Conservation (phyloP, 2,797 vertebrate species). For the Hybognathus amarus region DNA sequence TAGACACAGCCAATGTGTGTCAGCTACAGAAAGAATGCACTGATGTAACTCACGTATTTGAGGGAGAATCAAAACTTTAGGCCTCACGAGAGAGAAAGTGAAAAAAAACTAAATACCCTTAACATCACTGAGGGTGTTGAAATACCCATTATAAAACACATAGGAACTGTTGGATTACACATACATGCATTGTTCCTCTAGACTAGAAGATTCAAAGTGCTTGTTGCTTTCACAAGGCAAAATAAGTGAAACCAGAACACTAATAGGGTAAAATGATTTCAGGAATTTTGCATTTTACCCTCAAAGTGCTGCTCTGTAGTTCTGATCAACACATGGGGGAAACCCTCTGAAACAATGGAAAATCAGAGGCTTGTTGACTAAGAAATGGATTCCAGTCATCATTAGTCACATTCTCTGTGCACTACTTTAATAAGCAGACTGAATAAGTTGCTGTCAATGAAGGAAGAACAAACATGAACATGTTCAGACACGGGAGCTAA, state of each 20-base stretch:
- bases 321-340: constrained; percentile 9
- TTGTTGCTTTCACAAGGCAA: not conserved
- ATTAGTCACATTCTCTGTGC: not conserved
- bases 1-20: constrained; percentile 6
- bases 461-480: constrained; percentile 7
- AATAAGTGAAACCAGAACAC: not conserved
- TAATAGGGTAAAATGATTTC: constrained; percentile 30
- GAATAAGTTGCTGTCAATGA: not conserved
- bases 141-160: not conserved
- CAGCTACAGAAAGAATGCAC: constrained; percentile 46
- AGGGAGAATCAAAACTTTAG: constrained; percentile 24
- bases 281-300: not conserved
- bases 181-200: not conserved
- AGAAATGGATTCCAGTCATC: not conserved
- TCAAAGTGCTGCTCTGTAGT: not conserved
- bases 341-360: not conserved
- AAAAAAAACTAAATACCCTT: not conserved
- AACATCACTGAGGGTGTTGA: not conserved
- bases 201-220: not conserved
- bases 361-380: not conserved
- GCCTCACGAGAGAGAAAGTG: not conserved
- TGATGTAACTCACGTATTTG: constrained; percentile 20
- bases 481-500: not conserved
- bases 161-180: not conserved
- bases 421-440: not conserved